Evolutionary conservation across 2,797 vertebrate genomes (phyloP), one percentile per base, ranked within the genome.

Genomic region (Trematomus bernacchii): DNA sequence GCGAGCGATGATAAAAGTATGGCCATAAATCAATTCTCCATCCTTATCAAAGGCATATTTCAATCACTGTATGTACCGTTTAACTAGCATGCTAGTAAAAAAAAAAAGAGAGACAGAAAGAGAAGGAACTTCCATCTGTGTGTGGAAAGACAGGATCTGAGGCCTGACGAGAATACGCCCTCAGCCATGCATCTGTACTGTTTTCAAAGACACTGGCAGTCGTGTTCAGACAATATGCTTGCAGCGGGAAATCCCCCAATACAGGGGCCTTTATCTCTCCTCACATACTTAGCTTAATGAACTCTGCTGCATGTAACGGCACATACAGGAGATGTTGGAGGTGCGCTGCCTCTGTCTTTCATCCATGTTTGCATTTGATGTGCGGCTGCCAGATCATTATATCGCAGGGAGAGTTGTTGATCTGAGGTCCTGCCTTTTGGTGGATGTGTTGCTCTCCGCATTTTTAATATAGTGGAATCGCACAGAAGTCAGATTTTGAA

Each of bases 1-100:
- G 85, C 76, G 84, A 93, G 86, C 13, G 44, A 82, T 90, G 90
- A 94, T 95, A 94, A 95, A 95, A 94, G 88, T 89, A 82, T 79
- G 78, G 80, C 82, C 85, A 66, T 95, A 95, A 95, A 95, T 95
- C 95, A 94, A 88, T 89, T 91, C 80, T 90, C 84, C 84, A 80
- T 90, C 87, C 81, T 70, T 92, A 94, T 95, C 94, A 95, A 95
- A 95, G 93, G 83, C 91, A 91, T 90, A 89, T 93, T 95, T 95
- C 88, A 91, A 85, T 87, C 69, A 19, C 67, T 89, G 85, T 92
- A 85, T 92, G 87, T 93, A 90, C 79, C 73, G 44, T 94, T 94
- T 95, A 94, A 94, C 91, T 91, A 92, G 92, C 77, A 86, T 86
- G 65, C 79, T 91, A 85, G 81, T 91, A 63, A 88, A 91, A 91